Percentiles rank a stretch among this genome's conserved stretches.
Evolutionary conservation across 2,113 vertebrate genomes (phyloP).

Genomic region (Gnathochromis pfefferi): DNA sequence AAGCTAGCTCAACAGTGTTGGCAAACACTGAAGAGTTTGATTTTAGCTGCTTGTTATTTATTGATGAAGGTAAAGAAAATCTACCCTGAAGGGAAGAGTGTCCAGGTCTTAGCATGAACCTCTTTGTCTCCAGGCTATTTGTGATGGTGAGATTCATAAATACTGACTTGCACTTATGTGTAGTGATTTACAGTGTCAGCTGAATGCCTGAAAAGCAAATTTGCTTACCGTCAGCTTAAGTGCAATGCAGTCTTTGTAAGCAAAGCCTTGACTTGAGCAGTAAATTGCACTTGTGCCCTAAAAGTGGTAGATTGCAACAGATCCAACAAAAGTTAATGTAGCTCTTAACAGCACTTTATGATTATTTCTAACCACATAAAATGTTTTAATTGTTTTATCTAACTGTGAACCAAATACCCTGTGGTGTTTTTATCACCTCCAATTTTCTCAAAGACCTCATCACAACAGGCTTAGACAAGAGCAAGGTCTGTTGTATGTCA

Average conservation of each 20-base stretch:
- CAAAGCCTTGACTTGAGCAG: not conserved
- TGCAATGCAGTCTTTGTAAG: not conserved
- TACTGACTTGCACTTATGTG: conserved; percentile 8
- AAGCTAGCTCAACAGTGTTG: not conserved
- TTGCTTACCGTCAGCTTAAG: not conserved
- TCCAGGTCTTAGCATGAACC: not conserved
- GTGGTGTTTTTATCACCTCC: not conserved
- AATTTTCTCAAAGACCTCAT: not conserved
- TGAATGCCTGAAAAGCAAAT: not conserved
- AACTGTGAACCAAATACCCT: not conserved
- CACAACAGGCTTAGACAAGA: not conserved
- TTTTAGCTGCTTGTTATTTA: conserved; percentile 29
- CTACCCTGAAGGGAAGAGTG: not conserved
- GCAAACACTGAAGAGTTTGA: not conserved
- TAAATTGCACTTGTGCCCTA: not conserved
- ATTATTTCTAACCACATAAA: not conserved
- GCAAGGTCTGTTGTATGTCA: not conserved
- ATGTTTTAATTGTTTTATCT: not conserved
- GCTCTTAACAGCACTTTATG: not conserved
- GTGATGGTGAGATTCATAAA: conserved; percentile 15
- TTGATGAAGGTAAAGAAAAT: conserved; percentile 23
- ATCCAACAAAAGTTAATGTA: not conserved
- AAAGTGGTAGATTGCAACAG: not conserved
- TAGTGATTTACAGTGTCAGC: not conserved
- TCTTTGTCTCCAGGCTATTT: conserved; percentile 3